Percentiles rank a stretch among this genome's conserved stretches.
These are phyloP conservation scores for Drosophila nigrodunni DNA, from an alignment of 1,140 invertebrate genomes.

Conservation along the genomic window DNA sequence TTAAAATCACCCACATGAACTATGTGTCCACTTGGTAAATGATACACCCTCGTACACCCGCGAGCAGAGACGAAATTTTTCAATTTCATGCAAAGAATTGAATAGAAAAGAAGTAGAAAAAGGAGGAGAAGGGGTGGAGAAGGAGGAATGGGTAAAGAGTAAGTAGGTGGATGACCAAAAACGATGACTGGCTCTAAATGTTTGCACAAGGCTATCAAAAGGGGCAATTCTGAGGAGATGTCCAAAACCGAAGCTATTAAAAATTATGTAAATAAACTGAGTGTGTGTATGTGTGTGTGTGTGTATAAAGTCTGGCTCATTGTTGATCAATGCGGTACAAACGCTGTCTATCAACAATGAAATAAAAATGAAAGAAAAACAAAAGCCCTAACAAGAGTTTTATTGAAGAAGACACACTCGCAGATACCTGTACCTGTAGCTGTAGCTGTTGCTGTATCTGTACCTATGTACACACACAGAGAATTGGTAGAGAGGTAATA, in stretches of 20 bases:
- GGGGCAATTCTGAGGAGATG: slow-evolving; percentile 33
- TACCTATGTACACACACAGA: slow-evolving; percentile 16
- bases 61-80: slow-evolving; percentile 17
- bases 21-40: slow-evolving; percentile 33
- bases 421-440: slow-evolving; percentile 15
- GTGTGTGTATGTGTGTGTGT: background rate
- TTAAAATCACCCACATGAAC: slow-evolving; percentile 71
- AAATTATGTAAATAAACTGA: slow-evolving; percentile 76
- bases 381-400: slow-evolving; percentile 80
- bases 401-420: slow-evolving; percentile 67
- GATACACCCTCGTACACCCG: slow-evolving; percentile 42
- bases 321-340: slow-evolving; percentile 73
- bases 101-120: background rate
- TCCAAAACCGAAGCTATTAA: slow-evolving; percentile 67
- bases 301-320: slow-evolving; percentile 78
- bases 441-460: slow-evolving; percentile 28
- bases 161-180: slow-evolving; percentile 36
- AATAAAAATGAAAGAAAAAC: slow-evolving; percentile 82
- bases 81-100: slow-evolving; percentile 37
- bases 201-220: slow-evolving; percentile 62
- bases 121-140: background rate
- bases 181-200: slow-evolving; percentile 39
- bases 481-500: slow-evolving; percentile 69
- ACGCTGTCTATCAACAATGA: slow-evolving; percentile 74
- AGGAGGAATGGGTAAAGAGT: slow-evolving; percentile 3